Conservation (phyloP, 1,140 invertebrate genomes). For the Calephelis nemesis region DNA sequence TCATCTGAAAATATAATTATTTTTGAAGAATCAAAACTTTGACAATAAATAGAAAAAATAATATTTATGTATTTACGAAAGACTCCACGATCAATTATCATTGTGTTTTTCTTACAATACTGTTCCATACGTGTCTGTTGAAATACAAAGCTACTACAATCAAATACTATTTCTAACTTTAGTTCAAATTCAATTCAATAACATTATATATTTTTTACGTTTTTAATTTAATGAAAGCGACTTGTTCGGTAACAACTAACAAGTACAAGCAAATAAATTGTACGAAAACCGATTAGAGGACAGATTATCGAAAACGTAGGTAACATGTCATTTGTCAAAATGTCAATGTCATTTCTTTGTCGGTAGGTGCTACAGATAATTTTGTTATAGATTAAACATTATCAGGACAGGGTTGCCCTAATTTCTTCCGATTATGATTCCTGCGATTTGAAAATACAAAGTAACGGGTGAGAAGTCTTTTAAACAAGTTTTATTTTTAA, state of each 20-base stretch:
- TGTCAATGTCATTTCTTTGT: no score
- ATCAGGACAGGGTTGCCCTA: no score
- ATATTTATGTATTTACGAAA: conserved; percentile 67
- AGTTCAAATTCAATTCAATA: neutral
- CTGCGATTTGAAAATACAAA: no score
- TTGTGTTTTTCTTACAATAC: conserved; percentile 49
- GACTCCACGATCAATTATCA: conserved; percentile 53
- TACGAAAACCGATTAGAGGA: neutral
- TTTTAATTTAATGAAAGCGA: neutral
- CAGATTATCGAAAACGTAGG: neutral
- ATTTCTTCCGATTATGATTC: no score
- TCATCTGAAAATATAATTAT: conserved; percentile 62
- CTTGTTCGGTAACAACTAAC: conserved; percentile 1
- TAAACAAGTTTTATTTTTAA: no score
- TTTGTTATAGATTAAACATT: no score
- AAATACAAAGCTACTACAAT: neutral
- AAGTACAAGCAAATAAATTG: conserved; percentile 2
- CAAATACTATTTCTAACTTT: neutral
- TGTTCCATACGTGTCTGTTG: conserved; percentile 28
- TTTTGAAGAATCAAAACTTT: conserved; percentile 20
- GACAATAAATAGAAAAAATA: conserved; percentile 30
- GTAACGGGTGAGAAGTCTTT: no score
- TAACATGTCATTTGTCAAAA: neutral
- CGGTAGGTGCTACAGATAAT: no score
- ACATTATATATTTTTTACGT: neutral